Evolutionary conservation across 2,797 vertebrate genomes (phyloP).

Genomic region (Loriculus beryllinus): DNA sequence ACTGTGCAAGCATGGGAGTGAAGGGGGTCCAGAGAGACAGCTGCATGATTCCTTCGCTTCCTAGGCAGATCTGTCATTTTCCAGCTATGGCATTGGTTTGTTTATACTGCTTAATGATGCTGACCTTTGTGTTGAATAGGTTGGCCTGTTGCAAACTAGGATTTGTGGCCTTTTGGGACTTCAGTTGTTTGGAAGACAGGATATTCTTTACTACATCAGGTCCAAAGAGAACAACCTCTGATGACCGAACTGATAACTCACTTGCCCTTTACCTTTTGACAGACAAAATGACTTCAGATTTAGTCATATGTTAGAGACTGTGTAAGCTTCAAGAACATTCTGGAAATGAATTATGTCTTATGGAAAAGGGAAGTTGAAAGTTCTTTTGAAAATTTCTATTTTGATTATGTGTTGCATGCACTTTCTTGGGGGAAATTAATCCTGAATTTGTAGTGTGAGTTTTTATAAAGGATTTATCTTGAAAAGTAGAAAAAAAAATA

Average conservation of each 20-base stretch:
- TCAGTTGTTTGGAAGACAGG: neutral
- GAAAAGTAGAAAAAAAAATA: neutral
- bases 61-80: slow-evolving; percentile 42
- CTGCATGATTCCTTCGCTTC: neutral
- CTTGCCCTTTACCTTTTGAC: slow-evolving; percentile 55
- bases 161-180: slow-evolving; percentile 49
- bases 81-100: slow-evolving; percentile 16
- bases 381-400: neutral
- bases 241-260: slow-evolving; percentile 43
- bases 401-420: neutral
- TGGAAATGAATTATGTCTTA: neutral
- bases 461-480: neutral
- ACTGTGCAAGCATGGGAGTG: neutral
- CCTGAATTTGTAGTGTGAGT: neutral
- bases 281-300: slow-evolving; percentile 38
- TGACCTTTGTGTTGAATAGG: slow-evolving; percentile 64
- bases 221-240: slow-evolving; percentile 9
- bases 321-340: neutral
- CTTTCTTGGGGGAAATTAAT: neutral
- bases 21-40: neutral
- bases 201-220: neutral
- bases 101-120: slow-evolving; percentile 60
- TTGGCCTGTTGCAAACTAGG: slow-evolving; percentile 34
- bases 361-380: neutral
- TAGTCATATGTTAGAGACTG: slow-evolving; percentile 13